These are phyloP conservation scores for Formica aserva DNA, from an alignment of 2,888 invertebrate genomes.

Conservation along the genomic window DNA sequence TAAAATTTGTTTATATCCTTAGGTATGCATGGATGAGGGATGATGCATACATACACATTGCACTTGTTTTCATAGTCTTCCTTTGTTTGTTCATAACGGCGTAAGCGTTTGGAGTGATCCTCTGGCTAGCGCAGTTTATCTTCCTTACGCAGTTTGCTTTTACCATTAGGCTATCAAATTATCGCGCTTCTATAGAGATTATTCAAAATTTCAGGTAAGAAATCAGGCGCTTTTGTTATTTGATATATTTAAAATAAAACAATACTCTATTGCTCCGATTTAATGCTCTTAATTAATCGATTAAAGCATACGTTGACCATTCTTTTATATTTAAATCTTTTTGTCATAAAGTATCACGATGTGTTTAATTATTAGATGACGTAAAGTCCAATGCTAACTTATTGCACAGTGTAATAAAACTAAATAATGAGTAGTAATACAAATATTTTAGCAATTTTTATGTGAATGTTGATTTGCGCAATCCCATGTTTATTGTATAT, in stretches of 20 bases:
- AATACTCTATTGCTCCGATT: background rate
- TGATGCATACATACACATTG: background rate
- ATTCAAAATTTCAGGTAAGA: constrained; percentile 56
- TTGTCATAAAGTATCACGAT: background rate
- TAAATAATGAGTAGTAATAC: background rate
- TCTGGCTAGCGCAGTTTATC: constrained; percentile 55
- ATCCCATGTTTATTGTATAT: background rate
- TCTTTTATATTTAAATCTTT: background rate
- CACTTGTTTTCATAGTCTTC: constrained; percentile 28
- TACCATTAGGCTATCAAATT: constrained; percentile 77
- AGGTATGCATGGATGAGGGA: background rate
- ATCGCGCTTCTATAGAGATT: constrained; percentile 75
- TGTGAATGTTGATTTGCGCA: background rate
- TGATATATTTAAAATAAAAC: background rate
- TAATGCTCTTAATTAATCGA: background rate
- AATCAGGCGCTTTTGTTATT: constrained; percentile 19
- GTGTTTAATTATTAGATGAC: background rate
- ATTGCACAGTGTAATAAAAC: background rate
- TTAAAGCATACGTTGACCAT: background rate
- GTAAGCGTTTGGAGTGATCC: constrained; percentile 38
- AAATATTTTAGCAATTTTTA: background rate
- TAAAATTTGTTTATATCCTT: constrained; percentile 26
- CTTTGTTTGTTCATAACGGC: constrained; percentile 52
- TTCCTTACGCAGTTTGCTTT: constrained; percentile 69
- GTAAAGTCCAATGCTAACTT: background rate